phyloP scores from a whole-genome alignment of 2,888 invertebrate genomes.

The Rhagonycha lutea region DNA sequence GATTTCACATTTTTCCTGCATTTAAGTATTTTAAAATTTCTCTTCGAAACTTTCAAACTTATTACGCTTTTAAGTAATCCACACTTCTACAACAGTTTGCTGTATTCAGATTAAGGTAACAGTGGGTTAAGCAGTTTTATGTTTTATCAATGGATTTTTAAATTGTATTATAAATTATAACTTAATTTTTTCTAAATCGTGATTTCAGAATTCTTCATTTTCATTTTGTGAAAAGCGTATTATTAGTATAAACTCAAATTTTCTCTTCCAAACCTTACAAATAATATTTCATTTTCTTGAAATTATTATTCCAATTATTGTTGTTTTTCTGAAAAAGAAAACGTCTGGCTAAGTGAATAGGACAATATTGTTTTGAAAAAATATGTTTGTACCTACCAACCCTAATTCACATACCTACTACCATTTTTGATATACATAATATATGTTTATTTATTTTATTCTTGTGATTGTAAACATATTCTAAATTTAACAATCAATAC shows the following conservation, averaged over 20 bases:
- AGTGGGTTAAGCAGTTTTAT: neutral
- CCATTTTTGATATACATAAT: neutral
- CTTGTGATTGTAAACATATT: neutral
- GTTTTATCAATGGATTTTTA: neutral
- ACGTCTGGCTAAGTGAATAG: too few species aligned
- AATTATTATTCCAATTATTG: neutral
- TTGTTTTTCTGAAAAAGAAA: neutral
- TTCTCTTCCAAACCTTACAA: neutral
- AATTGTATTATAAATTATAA: neutral
- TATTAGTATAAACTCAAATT: too few species aligned
- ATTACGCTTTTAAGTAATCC: neutral
- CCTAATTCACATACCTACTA: neutral
- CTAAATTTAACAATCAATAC: neutral
- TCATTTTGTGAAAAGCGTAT: neutral
- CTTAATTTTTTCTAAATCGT: neutral
- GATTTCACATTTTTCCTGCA: neutral
- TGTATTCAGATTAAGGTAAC: neutral
- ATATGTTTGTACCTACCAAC: neutral
- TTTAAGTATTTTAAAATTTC: neutral
- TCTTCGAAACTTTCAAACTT: neutral
- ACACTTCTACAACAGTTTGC: neutral
- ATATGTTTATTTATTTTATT: neutral
- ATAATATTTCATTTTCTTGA: neutral
- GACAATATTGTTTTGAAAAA: neutral
- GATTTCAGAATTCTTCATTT: neutral